A percentile compares a stretch with the other conserved stretches of the same genome.
These are phyloP conservation scores for Papilio demoleus DNA, from an alignment of 2,888 invertebrate species.

Conservation along the genomic window DNA sequence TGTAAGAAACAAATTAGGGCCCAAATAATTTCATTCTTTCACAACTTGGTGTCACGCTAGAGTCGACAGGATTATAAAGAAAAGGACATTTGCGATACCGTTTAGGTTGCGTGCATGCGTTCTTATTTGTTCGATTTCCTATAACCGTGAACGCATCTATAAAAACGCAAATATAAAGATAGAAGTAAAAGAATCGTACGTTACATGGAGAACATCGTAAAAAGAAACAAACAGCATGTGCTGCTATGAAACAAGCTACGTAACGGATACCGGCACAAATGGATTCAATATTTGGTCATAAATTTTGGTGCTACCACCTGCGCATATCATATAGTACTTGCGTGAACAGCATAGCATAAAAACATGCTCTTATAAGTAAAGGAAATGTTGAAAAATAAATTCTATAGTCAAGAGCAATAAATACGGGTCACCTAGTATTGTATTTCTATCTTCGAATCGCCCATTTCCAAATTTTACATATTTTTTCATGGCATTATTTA, in stretches of 20 bases:
- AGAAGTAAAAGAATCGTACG: slow-evolving; percentile 10
- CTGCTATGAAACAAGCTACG: slow-evolving; percentile 20
- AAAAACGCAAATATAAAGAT: slow-evolving; percentile 7
- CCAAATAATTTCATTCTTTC: too few species aligned
- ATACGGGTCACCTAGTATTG: too few species aligned
- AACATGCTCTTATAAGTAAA: neutral
- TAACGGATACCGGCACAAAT: slow-evolving; percentile 19
- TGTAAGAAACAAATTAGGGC: too few species aligned
- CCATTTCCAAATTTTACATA: too few species aligned
- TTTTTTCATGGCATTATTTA: too few species aligned
- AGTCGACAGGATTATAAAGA: too few species aligned
- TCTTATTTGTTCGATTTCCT: too few species aligned
- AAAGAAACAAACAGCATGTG: slow-evolving; percentile 16
- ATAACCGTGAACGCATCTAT: neutral
- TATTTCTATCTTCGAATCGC: too few species aligned
- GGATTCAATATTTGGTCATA: slow-evolving; percentile 34
- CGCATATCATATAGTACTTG: slow-evolving; percentile 20
- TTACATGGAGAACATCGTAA: neutral
- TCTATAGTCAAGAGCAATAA: too few species aligned
- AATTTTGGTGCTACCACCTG: slow-evolving; percentile 34
- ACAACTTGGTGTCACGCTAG: too few species aligned
- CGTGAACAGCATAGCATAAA: neutral
- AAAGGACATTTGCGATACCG: too few species aligned
- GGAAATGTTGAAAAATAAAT: neutral
- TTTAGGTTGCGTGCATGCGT: too few species aligned